Evolutionary conservation across 1,140 invertebrate genomes (phyloP).

Genomic region (Chlorops oryzae): DNA sequence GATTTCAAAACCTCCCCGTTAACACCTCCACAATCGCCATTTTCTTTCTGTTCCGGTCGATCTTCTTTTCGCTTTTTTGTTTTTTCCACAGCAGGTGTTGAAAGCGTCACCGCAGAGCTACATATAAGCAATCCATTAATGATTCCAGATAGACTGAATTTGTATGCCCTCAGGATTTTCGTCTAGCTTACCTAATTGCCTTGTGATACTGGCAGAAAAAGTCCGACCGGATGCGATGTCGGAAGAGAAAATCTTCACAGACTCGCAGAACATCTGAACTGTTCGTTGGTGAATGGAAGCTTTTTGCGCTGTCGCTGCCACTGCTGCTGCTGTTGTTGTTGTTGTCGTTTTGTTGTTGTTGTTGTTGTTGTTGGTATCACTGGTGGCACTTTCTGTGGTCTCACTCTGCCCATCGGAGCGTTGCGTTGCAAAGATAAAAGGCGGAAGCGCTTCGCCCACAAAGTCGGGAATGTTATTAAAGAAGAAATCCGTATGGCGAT

Average conservation of each 20-base stretch:
- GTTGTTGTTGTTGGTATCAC: too few species aligned
- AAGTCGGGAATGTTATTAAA: constrained; percentile 44
- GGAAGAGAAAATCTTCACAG: constrained; percentile 58
- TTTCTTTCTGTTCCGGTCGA: too few species aligned
- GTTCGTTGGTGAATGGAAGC: constrained; percentile 32
- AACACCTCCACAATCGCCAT: too few species aligned
- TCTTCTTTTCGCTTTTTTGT: too few species aligned
- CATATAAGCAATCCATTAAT: too few species aligned
- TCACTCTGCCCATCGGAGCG: background rate
- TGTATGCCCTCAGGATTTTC: too few species aligned
- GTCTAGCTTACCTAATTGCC: constrained; percentile 40
- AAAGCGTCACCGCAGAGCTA: too few species aligned
- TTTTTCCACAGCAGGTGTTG: too few species aligned
- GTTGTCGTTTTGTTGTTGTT: background rate
- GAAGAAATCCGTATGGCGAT: constrained; percentile 37
- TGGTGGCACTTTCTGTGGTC: constrained; percentile 6
- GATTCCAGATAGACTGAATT: too few species aligned
- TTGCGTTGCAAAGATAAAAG: constrained; percentile 14
- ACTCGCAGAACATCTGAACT: constrained; percentile 52
- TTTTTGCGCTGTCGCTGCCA: constrained; percentile 14
- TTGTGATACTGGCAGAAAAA: constrained; percentile 56
- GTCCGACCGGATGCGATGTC: constrained; percentile 58
- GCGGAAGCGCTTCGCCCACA: constrained; percentile 27
- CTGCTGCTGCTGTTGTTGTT: constrained; percentile 17
- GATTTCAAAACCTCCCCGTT: too few species aligned